Conservation (phyloP, 2,113 vertebrate genomes). For the Todiramphus saurophagus region DNA sequence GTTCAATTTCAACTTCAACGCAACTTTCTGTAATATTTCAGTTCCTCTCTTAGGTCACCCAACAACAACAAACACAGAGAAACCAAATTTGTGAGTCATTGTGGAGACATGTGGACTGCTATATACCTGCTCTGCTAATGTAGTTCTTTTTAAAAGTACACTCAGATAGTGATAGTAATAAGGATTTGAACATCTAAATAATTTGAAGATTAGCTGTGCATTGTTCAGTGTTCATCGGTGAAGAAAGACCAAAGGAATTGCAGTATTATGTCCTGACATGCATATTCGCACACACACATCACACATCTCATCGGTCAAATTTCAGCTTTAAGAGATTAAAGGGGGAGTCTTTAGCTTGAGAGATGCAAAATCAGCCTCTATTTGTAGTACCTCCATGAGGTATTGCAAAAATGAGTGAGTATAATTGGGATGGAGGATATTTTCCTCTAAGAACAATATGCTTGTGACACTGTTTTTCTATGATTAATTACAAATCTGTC, state of each 20-base stretch:
- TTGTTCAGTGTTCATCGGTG: neutral
- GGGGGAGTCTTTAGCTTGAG: neutral
- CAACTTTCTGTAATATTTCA: neutral
- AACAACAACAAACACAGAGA: neutral
- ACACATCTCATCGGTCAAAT: neutral
- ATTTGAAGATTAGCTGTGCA: neutral
- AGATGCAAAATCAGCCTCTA: neutral
- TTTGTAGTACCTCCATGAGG: neutral
- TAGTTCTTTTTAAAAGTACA: neutral
- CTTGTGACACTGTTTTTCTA: neutral
- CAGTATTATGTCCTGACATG: neutral
- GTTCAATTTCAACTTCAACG: neutral
- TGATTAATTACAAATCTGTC: neutral
- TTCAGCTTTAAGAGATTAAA: neutral
- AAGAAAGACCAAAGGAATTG: neutral
- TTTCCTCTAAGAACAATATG: neutral
- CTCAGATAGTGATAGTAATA: neutral
- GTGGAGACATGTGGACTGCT: accelerated
- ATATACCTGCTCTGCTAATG: neutral
- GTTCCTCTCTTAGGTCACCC: neutral
- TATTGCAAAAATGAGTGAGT: neutral
- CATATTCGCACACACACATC: neutral
- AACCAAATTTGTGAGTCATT: neutral
- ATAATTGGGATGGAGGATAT: neutral
- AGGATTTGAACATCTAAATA: neutral